These are phyloP conservation scores for Beroe ovata DNA, from an alignment of 37 sponge, comb jelly and placozoan genomes.

Conservation along the genomic window DNA sequence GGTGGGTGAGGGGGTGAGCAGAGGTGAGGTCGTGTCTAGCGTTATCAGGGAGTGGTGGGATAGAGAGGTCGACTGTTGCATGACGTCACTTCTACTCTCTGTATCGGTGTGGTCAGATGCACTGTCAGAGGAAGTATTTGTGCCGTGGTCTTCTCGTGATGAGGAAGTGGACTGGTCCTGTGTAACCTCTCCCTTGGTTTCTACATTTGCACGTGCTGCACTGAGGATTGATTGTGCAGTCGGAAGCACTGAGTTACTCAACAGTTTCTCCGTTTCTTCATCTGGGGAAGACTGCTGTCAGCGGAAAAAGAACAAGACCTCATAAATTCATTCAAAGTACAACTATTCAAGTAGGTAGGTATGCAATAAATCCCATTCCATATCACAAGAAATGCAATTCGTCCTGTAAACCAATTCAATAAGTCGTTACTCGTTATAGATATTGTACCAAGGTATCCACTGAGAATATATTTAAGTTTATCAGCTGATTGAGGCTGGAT, in stretches of 20 bases:
- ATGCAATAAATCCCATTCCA: too few species aligned
- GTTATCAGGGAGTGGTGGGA: background rate
- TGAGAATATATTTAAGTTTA: conserved; percentile 3
- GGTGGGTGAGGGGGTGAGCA: background rate
- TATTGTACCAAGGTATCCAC: background rate
- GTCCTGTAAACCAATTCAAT: too few species aligned
- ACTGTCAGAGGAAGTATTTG: background rate
- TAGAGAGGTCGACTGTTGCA: background rate
- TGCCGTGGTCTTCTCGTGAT: background rate
- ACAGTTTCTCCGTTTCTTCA: background rate
- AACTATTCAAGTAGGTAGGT: too few species aligned
- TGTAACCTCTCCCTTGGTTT: conserved; percentile 35
- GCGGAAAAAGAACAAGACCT: too few species aligned
- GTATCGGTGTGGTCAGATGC: background rate
- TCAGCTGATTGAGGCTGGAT: background rate
- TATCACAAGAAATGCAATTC: too few species aligned
- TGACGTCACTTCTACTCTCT: background rate
- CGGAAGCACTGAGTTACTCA: conserved; percentile 14
- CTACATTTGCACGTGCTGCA: conserved; percentile 47
- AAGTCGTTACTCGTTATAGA: too few species aligned
- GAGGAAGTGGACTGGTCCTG: background rate
- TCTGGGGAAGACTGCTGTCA: too few species aligned
- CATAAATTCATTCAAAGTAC: too few species aligned
- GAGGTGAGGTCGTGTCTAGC: background rate
- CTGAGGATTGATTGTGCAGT: conserved; percentile 28